Conservation (phyloP, 2,888 invertebrate genomes). For the Lissocephala sabroskyi region DNA sequence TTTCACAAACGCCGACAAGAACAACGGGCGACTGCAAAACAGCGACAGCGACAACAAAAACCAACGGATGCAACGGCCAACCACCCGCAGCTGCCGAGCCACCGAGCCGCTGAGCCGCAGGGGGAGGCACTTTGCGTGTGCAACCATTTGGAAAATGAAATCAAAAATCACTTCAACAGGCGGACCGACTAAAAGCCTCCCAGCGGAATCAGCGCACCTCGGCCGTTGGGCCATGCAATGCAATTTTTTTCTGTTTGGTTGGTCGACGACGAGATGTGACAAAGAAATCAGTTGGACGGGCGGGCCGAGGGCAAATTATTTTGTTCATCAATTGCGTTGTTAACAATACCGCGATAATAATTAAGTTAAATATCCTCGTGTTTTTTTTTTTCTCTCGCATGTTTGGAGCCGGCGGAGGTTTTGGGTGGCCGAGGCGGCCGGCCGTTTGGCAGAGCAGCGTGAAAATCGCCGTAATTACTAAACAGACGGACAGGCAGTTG, state of each 20-base stretch:
- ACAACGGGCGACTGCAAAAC: background rate
- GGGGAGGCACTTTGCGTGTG: conserved; percentile 36
- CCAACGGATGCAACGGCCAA: too few relatives aligned
- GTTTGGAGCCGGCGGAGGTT: too few relatives aligned
- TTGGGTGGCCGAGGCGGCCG: too few relatives aligned
- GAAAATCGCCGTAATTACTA: conserved; percentile 6
- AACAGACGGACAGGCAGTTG: background rate
- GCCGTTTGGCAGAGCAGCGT: conserved; percentile 5
- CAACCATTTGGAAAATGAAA: conserved; percentile 57
- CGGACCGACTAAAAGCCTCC: conserved; percentile 11
- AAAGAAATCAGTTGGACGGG: conserved; percentile 3
- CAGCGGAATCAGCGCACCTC: conserved; percentile 23
- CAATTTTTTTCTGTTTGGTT: background rate
- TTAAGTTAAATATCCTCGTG: conserved; percentile 29
- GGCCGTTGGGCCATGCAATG: conserved; percentile 8
- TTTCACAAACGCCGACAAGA: background rate
- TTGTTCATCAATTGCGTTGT: conserved; percentile 25
- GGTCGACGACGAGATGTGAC: conserved; percentile 5
- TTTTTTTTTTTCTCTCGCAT: conserved; percentile 1
- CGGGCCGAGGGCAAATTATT: conserved; percentile 3
- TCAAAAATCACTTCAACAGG: conserved; percentile 48
- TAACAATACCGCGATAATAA: conserved; percentile 38
- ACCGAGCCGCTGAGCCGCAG: conserved; percentile 1
- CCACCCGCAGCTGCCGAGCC: too few relatives aligned
- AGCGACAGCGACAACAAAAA: background rate